Conservation (phyloP, 2,113 vertebrate species). For the Galeopterus variegatus region DNA sequence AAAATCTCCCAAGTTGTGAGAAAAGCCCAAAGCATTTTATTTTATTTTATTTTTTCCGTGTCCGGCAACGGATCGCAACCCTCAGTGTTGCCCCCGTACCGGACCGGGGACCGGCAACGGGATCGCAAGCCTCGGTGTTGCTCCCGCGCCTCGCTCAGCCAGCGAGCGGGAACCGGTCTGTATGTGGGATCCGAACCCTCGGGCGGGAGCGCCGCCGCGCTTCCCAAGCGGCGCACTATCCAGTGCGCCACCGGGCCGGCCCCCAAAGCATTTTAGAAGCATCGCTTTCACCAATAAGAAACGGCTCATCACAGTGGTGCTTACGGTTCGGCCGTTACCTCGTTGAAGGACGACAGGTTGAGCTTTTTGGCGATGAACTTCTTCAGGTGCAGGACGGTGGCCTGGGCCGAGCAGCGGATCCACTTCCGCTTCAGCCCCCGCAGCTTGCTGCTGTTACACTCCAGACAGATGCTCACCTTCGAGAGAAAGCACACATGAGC, state of each 20-base stretch:
- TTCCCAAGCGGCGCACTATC: too few species aligned
- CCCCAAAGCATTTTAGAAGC: too few species aligned
- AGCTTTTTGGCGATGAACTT: constrained; percentile 99
- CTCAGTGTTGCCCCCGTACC: too few species aligned
- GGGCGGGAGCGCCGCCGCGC: too few species aligned
- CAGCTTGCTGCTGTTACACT: constrained; percentile 99
- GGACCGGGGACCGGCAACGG: too few species aligned
- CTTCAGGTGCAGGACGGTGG: constrained; percentile 98
- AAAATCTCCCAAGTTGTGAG: background rate
- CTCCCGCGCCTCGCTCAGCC: too few species aligned
- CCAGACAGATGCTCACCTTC: constrained; percentile 98
- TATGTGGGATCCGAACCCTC: too few species aligned
- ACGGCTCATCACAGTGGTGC: rapidly evolving
- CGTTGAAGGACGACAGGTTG: constrained; percentile 98
- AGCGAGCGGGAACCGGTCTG: too few species aligned
- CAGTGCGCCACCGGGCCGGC: too few species aligned
- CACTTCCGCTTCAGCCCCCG: constrained; percentile 98
- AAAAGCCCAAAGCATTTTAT: background rate
- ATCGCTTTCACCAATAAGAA: background rate
- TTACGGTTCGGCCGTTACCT: constrained; percentile 90
- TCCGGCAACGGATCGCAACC: too few species aligned
- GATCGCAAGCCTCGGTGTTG: too few species aligned
- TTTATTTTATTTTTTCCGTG: too few species aligned
- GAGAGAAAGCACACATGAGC: background rate
- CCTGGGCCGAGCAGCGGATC: constrained; percentile 99